These are phyloP conservation scores for Amphipoea oculea DNA, from an alignment of 2,888 invertebrate genomes.

Conservation along the genomic window DNA sequence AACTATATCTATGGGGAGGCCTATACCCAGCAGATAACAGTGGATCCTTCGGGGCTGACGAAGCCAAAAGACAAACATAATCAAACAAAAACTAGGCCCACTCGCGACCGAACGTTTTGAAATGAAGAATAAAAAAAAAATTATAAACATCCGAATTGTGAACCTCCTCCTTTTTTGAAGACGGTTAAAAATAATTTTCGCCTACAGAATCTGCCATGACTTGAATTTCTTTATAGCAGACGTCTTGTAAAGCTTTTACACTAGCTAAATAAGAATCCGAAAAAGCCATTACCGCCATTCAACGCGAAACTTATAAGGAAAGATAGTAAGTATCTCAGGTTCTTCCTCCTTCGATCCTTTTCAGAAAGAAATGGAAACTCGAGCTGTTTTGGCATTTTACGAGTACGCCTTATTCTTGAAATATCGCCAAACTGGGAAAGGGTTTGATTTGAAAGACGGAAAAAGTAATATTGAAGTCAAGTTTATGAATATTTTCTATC, in stretches of 20 bases:
- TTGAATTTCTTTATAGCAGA: slow-evolving; percentile 20
- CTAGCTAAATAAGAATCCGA: slow-evolving; percentile 46
- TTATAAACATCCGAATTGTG: too few species aligned
- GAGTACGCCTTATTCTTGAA: slow-evolving; percentile 35
- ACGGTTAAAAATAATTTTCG: not conserved
- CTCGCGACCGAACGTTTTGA: not conserved
- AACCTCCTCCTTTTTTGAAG: too few species aligned
- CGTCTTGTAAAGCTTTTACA: slow-evolving; percentile 34
- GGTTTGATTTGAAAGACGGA: slow-evolving; percentile 15
- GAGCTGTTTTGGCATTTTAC: slow-evolving; percentile 42
- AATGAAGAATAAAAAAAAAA: not conserved
- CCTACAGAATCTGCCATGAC: slow-evolving; percentile 1
- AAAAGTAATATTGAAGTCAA: not conserved
- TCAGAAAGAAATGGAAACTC: slow-evolving; percentile 51
- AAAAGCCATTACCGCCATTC: slow-evolving; percentile 54
- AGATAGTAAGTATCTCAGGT: slow-evolving; percentile 55
- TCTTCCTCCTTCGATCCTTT: slow-evolving; percentile 43
- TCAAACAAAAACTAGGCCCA: not conserved
- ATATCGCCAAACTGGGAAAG: slow-evolving; percentile 42
- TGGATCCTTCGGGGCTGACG: not conserved
- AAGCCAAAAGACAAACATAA: not conserved
- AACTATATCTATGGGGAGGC: not conserved
- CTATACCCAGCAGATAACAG: not conserved
- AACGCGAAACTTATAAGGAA: slow-evolving; percentile 49
- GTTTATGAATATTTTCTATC: slow-evolving; percentile 7